phyloP scores from a whole-genome alignment of 2,113 vertebrate genomes.

The Tachysurus vachellii region DNA sequence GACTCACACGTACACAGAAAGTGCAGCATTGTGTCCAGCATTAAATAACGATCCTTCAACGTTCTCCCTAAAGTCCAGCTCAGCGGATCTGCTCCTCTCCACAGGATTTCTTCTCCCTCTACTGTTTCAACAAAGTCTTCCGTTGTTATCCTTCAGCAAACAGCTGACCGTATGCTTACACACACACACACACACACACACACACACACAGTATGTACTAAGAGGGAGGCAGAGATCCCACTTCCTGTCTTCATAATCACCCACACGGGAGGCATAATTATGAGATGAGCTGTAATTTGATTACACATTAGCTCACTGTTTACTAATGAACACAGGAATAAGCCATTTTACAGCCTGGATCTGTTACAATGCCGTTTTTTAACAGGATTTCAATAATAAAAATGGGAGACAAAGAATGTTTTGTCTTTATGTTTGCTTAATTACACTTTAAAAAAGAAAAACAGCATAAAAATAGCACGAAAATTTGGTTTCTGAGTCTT shows the following conservation, averaged over 20 bases:
- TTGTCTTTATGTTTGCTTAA: not conserved
- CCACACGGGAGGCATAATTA: slow-evolving; percentile 21
- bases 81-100: not conserved
- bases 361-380: not conserved
- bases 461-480: too few relatives aligned
- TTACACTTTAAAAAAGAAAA: too few relatives aligned
- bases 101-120: slow-evolving; percentile 3
- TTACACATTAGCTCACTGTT: slow-evolving; percentile 23
- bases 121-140: slow-evolving; percentile 19
- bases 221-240: not conserved
- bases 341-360: not conserved
- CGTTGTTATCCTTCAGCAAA: slow-evolving; percentile 34
- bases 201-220: slow-evolving; percentile 4
- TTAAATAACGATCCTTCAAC: not conserved
- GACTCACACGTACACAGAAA: not conserved
- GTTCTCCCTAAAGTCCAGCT: not conserved
- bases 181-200: slow-evolving; percentile 10
- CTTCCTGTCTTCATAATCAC: slow-evolving; percentile 14
- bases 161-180: slow-evolving; percentile 35
- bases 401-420: not conserved
- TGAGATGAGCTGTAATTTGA: slow-evolving; percentile 23
- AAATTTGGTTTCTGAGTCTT: not conserved
- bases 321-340: slow-evolving; percentile 19
- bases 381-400: not conserved
- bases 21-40: not conserved